Evolutionary conservation across 2,113 vertebrate genomes (phyloP), one percentile per base, ranked within the genome.

Genomic region (Pterocles orientalis): DNA sequence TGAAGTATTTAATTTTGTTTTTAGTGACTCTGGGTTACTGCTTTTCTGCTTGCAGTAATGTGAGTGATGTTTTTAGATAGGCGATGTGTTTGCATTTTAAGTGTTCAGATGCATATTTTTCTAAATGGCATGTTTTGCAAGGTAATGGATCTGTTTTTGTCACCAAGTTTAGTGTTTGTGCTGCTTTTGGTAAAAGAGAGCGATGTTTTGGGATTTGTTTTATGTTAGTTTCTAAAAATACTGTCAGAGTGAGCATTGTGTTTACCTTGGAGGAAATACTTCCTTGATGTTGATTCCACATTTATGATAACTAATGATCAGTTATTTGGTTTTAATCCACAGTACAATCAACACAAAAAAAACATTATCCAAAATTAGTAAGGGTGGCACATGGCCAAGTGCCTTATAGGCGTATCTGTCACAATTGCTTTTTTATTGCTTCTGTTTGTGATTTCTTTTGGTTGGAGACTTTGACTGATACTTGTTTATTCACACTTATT

Each of bases 361-460:
- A 76, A 73, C 56, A 41, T 61, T 71, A 78, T 71, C 80, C 77
- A 82, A 64, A 89, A 78, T 84, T 75, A 89, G 65, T 73, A 78
- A 75, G 81, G 31, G 45, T 75, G 69, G 61, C 60, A 53, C 8
- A 6, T 78, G 86, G 83, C 89, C 91, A 92, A 91, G 48, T 61
- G 86, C 93, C 89, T 94, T 62, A 60, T 61, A 81, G 96, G 69
- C 69, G 39, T 88, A 47, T 95, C 83, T 95, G 48, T 94, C 81
- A 82, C 77, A 84, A 39, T 89, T 89, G 65, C 72, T 47, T 54
- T 47, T 54, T 84, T 95, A 75, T 68, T 89, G 83, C 57, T 78
- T 84, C 18, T 84, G 15, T 86, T 85, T 85, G 39, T 83, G 68
- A 64, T 82, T 94, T 89, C 72, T 92, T 95, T 72, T 91, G 64